Evolutionary conservation across 2,113 vertebrate species (phyloP).

Genomic region (Sander vitreus): DNA sequence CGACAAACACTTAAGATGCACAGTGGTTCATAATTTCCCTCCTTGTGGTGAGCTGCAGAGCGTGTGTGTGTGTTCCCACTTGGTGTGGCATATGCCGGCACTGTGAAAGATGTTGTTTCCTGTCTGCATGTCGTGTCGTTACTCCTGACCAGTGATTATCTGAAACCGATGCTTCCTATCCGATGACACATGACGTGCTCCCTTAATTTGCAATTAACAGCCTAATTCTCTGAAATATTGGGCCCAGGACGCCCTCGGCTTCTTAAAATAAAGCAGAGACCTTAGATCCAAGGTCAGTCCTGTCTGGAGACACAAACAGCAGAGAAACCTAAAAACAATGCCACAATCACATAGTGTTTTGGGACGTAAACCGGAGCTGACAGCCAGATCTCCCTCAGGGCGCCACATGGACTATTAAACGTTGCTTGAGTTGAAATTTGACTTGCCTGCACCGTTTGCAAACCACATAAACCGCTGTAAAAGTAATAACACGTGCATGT

Average conservation of each 20-base stretch:
- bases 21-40: too few relatives aligned
- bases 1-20: neutral
- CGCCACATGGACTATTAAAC: neutral
- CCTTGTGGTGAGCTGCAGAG: fast-evolving
- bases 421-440: neutral
- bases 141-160: neutral
- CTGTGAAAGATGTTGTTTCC: neutral
- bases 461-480: slow-evolving; percentile 6
- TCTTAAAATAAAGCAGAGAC: neutral
- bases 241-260: neutral
- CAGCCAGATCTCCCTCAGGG: slow-evolving; percentile 26
- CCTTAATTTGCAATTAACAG: slow-evolving; percentile 38
- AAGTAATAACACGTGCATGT: neutral
- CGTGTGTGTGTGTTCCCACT: neutral
- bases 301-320: neutral
- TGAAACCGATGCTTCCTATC: neutral
- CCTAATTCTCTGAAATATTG: slow-evolving; percentile 30
- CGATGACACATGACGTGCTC: slow-evolving; percentile 16
- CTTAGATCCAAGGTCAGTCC: neutral
- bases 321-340: neutral
- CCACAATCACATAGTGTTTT: neutral
- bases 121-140: neutral
- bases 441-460: neutral
- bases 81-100: too few relatives aligned
- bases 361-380: slow-evolving; percentile 7